Evolutionary conservation across 2,113 vertebrate genomes (phyloP).

Genomic region (Echinops telfairi): DNA sequence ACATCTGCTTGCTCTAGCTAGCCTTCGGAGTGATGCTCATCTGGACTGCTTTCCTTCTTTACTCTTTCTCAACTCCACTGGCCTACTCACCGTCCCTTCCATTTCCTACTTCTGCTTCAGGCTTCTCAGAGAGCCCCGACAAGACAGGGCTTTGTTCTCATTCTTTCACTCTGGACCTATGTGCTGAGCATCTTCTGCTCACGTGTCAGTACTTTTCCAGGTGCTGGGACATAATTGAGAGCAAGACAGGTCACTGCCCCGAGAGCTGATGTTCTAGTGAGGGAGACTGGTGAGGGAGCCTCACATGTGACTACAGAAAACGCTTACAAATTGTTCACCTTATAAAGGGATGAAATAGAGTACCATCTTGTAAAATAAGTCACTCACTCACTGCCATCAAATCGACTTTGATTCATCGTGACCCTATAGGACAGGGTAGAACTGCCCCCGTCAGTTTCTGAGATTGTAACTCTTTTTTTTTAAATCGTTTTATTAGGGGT

Average conservation of each 20-base stretch:
- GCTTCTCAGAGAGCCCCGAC: conserved; percentile 36
- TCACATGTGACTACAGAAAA: neutral
- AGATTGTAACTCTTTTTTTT: no score
- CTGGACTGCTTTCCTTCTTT: no score
- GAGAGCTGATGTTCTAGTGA: neutral
- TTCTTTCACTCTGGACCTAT: neutral
- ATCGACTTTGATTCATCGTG: no score
- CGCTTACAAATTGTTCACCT: neutral
- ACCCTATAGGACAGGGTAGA: no score
- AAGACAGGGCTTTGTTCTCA: neutral
- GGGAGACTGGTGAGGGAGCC: neutral
- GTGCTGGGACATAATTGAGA: neutral
- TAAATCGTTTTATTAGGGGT: no score
- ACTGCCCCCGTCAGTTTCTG: no score
- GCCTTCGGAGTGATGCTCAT: neutral
- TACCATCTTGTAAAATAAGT: no score
- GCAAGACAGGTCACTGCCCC: neutral
- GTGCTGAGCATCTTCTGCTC: neutral
- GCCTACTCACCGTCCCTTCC: neutral
- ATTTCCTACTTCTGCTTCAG: neutral
- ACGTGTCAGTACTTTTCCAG: neutral
- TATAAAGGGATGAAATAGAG: neutral
- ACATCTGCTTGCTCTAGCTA: no score
- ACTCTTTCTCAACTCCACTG: no score
- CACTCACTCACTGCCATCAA: no score